Base-by-base conservation (phyloP, 1,140 invertebrate genomes). In the Lerema accius region DNA sequence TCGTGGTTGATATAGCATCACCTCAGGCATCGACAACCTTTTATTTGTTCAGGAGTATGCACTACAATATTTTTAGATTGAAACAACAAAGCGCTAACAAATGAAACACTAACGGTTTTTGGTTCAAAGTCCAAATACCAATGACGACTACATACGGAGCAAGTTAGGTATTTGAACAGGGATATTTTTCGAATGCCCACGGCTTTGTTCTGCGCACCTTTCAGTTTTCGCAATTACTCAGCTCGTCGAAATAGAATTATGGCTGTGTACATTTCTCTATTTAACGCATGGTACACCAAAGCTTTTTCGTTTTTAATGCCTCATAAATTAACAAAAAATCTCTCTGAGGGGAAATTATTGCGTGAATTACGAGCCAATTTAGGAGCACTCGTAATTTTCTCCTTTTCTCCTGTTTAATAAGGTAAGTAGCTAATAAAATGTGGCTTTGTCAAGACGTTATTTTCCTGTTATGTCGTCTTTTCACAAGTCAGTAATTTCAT, bases 261-360 rank as follows among this genome's bases (percentile, higher is more conserved):
- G 4, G 9, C 37, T 39, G 37, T 55, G 37, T 55, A 26, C 50
- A 40, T 51, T 42, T 55, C 50, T 53, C 51, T 37, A 55, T 55
- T 55, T 55, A 55, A 55, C 51, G 51, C 51, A 55, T 55, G 51
- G 51, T 13, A 19, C n/a, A 28, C 51, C 37, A 55, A 55, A 55
- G 51, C 35, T 7, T 51, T 39, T 14, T 15, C 26, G 37, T 42
- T 42, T 51, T 55, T 55, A 55, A 42, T 55, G 10, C 39, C 11
- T 17, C 51, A 37, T 26, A 55, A 42, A 55, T 55, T 55, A 42
- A 42, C 51, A 42, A 55, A 55, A 55, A 23, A 42, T 14, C 23
- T 53, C 19, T 43, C 51, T 6, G 7, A 10, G 37, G 19, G n/a
- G 13, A 56, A 43, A 45, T 56, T 56, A 17, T 56, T 56, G 45